phyloP scores from a whole-genome alignment of 1,140 invertebrate species.

The Pseudomyrmex cubaensis region DNA sequence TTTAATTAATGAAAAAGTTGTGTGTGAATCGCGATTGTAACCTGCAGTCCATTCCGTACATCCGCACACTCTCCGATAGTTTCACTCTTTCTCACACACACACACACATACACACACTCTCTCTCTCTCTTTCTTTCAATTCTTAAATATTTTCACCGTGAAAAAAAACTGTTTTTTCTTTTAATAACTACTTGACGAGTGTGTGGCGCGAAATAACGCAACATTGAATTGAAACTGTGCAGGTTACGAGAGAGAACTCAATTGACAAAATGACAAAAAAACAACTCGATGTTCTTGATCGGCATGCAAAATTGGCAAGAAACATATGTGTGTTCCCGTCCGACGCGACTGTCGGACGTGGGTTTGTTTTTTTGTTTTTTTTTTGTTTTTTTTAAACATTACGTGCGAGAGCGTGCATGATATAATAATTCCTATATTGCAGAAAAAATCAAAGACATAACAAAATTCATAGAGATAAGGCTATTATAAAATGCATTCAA shows the following conservation, averaged over 20 bases:
- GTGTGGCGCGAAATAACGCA: conserved; percentile 7
- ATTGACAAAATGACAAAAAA: conserved; percentile 41
- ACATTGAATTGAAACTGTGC: conserved; percentile 36
- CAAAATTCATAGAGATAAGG: conserved; percentile 42
- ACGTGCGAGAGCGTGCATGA: conserved; percentile 59
- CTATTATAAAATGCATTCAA: conserved; percentile 49
- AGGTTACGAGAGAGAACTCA: conserved; percentile 45
- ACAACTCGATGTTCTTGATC: neutral
- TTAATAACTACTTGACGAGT: too few relatives aligned
- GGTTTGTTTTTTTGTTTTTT: too few relatives aligned
- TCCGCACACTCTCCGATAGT: conserved; percentile 32
- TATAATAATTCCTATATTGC: conserved; percentile 39
- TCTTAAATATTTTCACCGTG: conserved; percentile 2
- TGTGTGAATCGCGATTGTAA: conserved; percentile 41
- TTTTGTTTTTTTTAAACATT: conserved; percentile 9
- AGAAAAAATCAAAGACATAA: conserved; percentile 52
- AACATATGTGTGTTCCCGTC: conserved; percentile 3
- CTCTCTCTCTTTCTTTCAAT: neutral
- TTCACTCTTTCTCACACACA: conserved; percentile 17
- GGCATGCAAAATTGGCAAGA: conserved; percentile 43
- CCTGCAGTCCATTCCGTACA: conserved; percentile 36
- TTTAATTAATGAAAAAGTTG: conserved; percentile 40
- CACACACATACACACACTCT: neutral
- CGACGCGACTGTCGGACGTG: too few relatives aligned
- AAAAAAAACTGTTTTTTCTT: too few relatives aligned